Conservation (phyloP, 30 jellyfish, hydroid and myxozoan species). For the Chrysaora quinquecirrha region DNA sequence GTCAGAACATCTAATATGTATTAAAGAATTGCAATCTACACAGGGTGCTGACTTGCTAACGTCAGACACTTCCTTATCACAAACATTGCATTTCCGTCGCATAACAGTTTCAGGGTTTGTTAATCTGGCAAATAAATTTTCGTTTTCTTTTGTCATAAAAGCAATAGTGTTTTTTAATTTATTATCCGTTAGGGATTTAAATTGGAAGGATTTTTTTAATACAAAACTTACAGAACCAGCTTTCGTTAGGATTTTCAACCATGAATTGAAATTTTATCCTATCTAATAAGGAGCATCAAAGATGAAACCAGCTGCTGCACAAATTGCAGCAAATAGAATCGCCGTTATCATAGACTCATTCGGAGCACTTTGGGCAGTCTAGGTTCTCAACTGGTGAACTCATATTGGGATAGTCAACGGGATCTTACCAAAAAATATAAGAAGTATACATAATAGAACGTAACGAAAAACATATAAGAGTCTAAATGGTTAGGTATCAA, state of each 20-base stretch:
- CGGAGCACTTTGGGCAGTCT: slow-evolving; percentile 12
- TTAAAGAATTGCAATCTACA: slow-evolving; percentile 14
- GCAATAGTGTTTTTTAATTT: slow-evolving; percentile 11
- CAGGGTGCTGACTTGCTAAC: slow-evolving; percentile 22
- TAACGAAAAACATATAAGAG: slow-evolving; percentile 1
- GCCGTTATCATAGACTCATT: not conserved
- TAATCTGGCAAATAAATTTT: slow-evolving; percentile 8
- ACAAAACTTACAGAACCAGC: slow-evolving; percentile 22
- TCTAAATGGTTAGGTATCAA: not conserved
- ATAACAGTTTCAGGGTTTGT: slow-evolving; percentile 18
- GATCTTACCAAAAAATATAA: not conserved
- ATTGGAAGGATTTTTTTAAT: slow-evolving; percentile 4
- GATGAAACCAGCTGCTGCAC: slow-evolving; percentile 10
- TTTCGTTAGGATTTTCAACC: not conserved
- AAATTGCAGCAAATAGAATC: slow-evolving; percentile 16
- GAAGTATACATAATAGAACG: not conserved
- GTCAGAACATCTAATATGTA: slow-evolving; percentile 15
- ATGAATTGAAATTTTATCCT: slow-evolving; percentile 4
- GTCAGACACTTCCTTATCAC: slow-evolving; percentile 16
- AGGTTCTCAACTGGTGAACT: not conserved
- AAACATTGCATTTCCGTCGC: slow-evolving; percentile 9
- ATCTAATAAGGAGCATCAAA: not conserved
- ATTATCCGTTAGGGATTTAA: slow-evolving; percentile 5
- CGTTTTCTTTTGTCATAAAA: slow-evolving; percentile 16
- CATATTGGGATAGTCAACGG: not conserved